Base-by-base conservation (phyloP, 2,113 vertebrate genomes). In the Tympanuchus pallidicinctus region DNA sequence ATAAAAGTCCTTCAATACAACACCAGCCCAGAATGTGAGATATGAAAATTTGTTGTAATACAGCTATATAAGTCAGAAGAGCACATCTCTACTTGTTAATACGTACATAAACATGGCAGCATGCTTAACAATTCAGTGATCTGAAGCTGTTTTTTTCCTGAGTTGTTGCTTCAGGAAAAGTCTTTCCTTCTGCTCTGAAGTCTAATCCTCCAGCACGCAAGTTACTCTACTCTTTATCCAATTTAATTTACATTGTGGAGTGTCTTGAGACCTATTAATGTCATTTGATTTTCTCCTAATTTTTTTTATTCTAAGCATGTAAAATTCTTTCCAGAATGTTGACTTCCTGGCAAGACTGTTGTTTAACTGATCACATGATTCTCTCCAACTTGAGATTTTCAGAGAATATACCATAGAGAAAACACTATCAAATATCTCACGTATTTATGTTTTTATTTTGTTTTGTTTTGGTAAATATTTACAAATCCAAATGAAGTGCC, bases 1-100 rank as follows among this genome's bases (percentile, higher is more conserved):
- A 40, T 34, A 8, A 14, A 82, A 82, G 1, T 42, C 22, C 10
- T 72, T 65, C 4, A 32, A 28, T 1, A 3, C 1, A 30, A 9
- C 7, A 15, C 1, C 28, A 64, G 21, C 14, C 24, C 10, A 42
- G 47, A 82, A 42, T 27, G 52, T 91, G 61, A 48, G 7, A 47
- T 3, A 13, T 1, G 20, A 38, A 17, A 64, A 78, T 60, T 18
- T 71, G 24, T 7, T 64, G 52, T 9, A 71, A 34, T 43, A 43
- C 8, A 24, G 40, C 43, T 45, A 10, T 15, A 27, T 0, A 15
- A 21, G 3, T 13, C 28, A n/a, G 6, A 61, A 32, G 8, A 54
- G 2, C 43, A 66, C 0, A 0, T 4, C 30, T 28, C 6, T 34
- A 0, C 10, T n/a, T 40, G 17, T 38, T n/a, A 13, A 1, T 13